phyloP scores from a whole-genome alignment of 2,113 vertebrate species.

The Lutjanus erythropterus region DNA sequence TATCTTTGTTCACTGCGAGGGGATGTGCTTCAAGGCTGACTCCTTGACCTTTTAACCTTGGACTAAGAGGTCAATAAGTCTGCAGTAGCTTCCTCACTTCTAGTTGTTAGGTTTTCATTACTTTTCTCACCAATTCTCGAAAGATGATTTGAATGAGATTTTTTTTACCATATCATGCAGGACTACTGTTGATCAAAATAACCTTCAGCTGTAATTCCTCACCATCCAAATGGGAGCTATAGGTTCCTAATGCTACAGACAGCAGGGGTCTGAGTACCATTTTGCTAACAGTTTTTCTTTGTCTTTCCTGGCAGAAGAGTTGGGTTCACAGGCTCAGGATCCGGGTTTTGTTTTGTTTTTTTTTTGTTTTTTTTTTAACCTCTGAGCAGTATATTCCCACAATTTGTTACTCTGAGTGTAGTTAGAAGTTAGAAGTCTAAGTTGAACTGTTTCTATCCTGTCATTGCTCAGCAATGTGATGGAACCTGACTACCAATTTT shows the following conservation, averaged over 20 bases:
- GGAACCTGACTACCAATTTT: neutral
- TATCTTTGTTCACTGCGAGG: conserved; percentile 5
- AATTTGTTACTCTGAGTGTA: neutral
- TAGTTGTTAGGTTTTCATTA: neutral
- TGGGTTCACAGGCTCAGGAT: neutral
- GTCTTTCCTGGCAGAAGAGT: neutral
- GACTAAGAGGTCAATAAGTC: conserved; percentile 12
- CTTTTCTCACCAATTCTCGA: neutral
- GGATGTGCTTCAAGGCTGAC: conserved; percentile 20
- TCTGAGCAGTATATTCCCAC: neutral
- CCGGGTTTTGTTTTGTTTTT: no score
- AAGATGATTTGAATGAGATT: no score
- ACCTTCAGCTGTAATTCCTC: neutral
- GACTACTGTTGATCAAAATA: no score
- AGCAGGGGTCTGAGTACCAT: neutral
- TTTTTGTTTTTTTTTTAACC: no score
- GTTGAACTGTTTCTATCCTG: neutral
- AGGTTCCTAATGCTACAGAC: neutral
- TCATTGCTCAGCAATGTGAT: neutral
- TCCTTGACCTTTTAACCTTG: conserved; percentile 36
- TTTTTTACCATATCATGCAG: no score
- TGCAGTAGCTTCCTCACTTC: conserved; percentile 3
- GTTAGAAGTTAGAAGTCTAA: neutral
- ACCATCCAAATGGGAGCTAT: neutral
- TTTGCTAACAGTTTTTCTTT: neutral